Evolutionary conservation across 2,888 invertebrate species (phyloP), one percentile per base, ranked within the genome.

Genomic region (Lampropteryx suffumata): DNA sequence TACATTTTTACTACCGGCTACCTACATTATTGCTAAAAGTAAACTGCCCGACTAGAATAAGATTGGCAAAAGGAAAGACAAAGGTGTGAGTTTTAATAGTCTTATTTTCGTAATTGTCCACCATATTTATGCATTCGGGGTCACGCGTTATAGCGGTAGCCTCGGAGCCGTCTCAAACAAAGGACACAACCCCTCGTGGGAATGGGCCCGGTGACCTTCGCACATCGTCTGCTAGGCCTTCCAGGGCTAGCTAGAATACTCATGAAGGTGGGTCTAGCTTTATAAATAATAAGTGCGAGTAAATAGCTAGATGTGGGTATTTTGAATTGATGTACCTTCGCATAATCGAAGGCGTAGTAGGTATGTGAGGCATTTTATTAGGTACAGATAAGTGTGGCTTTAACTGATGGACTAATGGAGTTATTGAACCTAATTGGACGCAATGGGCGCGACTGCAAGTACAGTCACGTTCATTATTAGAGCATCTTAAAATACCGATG

Each of bases 131-230:
- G 47, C 46, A 51, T 50, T 42, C 37, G 54, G 62, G 53, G 58
- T 59, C 62, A 61, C 51, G 47, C 60, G 52, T 57, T 58, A 68
- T 24, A 34, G 39, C 41, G n/a, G n/a, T n/a, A 65, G 64, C 69
- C 69, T 71, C 66, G 67, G 55, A 53, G 59, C 50, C 59, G 44
- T 47, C 50, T 46, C 57, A 62, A 17, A 69, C 78, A 80, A 78
- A 78, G 76, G 76, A 78, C 79, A 73, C 67, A 57, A 65, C 59
- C 34, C 55, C 36, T 46, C 76, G 82, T 82, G 82, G 69, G 81
- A 81, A 82, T 58, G 59, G 54, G 64, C 59, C 57, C 59, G 52
- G 39, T 55, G 68, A 67, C 76, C 78, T 78, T 77, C 73, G 69
- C 61, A 58, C 66, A 64, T 68, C 64, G 50, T 45, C 57, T 36